phyloP scores from a whole-genome alignment of 2,113 vertebrate species.

The Lophotis ruficrista region DNA sequence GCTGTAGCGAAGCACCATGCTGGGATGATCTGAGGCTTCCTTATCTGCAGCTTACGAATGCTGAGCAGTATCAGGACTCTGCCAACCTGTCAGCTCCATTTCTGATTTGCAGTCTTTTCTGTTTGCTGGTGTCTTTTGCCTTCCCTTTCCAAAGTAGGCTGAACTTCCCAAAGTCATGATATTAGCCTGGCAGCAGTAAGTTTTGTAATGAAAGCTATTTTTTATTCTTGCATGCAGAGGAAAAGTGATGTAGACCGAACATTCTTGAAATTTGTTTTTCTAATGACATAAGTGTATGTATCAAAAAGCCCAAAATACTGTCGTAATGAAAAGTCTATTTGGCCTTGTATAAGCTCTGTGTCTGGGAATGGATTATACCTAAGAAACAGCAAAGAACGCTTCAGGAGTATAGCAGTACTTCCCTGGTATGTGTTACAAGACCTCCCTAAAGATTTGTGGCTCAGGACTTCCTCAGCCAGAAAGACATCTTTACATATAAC shows the following conservation, averaged over 20 bases:
- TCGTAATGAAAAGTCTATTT: fast-evolving
- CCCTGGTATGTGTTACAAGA: background rate
- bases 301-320: background rate
- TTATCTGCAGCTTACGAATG: background rate
- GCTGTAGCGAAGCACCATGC: background rate
- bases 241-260: background rate
- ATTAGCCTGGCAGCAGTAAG: background rate
- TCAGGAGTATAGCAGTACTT: background rate
- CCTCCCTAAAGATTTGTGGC: background rate
- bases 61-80: background rate
- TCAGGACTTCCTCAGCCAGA: background rate
- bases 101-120: background rate
- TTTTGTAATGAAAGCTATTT: background rate
- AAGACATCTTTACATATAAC: background rate
- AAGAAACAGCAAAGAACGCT: background rate
- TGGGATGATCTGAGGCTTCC: background rate
- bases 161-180: background rate
- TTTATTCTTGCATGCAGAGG: background rate
- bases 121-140: background rate
- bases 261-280: background rate
- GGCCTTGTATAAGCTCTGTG: background rate
- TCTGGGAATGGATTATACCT: background rate
- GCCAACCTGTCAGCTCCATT: background rate
- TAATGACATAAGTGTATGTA: background rate
- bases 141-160: background rate